Percentiles rank a stretch among this genome's conserved stretches.
Conservation (phyloP, 2,888 invertebrate species). For the Caenorhabditis afra region DNA sequence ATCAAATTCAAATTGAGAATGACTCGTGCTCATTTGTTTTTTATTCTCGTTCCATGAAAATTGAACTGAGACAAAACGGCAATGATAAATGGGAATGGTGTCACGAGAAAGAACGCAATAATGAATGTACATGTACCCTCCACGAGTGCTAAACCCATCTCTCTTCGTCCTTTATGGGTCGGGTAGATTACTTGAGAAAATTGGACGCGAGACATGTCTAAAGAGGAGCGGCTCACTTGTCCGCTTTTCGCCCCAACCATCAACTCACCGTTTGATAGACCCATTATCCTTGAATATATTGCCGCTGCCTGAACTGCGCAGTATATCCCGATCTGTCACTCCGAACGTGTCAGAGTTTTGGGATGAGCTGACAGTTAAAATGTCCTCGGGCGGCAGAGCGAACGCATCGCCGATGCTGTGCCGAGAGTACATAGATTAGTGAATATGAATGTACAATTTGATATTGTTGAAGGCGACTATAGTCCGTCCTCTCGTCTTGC, state of each 20-base stretch:
- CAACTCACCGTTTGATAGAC: conserved; percentile 59
- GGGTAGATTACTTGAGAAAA: conserved; percentile 58
- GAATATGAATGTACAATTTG: background rate
- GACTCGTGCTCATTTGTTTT: background rate
- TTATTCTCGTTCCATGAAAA: background rate
- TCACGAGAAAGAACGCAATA: background rate
- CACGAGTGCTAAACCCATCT: too few relatives aligned
- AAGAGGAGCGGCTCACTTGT: background rate
- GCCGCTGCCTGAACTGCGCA: conserved; percentile 63
- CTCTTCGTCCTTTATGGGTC: conserved; percentile 12
- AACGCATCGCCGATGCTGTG: conserved; percentile 51
- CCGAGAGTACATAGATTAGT: conserved; percentile 46
- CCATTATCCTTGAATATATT: conserved; percentile 63
- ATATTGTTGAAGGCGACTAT: conserved; percentile 28
- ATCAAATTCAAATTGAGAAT: background rate
- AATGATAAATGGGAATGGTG: too few relatives aligned
- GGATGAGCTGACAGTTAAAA: conserved; percentile 54
- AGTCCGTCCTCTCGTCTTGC: conserved; percentile 6
- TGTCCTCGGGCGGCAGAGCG: conserved; percentile 31
- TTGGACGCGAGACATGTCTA: conserved; percentile 38
- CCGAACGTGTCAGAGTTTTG: conserved; percentile 60
- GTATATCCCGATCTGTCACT: conserved; percentile 21
- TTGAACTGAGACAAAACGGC: background rate
- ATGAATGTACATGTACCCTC: background rate
- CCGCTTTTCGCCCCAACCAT: conserved; percentile 15